Percentiles rank a stretch among this genome's conserved stretches.
Conservation (phyloP, 2,797 vertebrate species). For the Onychomys torridus region DNA sequence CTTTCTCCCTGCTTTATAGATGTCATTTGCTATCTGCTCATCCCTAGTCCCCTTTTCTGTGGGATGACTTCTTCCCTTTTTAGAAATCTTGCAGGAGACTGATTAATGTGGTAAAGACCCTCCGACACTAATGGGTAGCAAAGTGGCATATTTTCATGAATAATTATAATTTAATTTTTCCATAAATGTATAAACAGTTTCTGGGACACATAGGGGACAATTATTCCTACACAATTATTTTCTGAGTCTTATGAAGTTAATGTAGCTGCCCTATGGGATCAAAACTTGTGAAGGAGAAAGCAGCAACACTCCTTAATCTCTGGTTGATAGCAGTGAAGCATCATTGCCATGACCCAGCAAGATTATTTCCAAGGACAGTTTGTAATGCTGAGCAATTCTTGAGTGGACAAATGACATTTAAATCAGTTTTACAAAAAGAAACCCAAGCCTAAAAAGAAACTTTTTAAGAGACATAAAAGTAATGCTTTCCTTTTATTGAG, state of each 20-base stretch:
- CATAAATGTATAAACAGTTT: not conserved
- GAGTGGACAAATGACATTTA: not conserved
- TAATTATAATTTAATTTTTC: slow-evolving; percentile 48
- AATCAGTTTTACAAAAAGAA: not conserved
- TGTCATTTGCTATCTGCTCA: not conserved
- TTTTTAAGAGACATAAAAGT: not conserved
- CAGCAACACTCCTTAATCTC: not conserved
- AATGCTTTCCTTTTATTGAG: slow-evolving; percentile 20
- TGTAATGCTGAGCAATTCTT: not conserved
- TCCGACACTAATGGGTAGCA: not conserved
- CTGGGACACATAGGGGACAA: not conserved
- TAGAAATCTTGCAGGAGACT: slow-evolving; percentile 34
- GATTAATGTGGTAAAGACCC: not conserved
- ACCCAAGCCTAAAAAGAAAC: not conserved
- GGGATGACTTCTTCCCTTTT: slow-evolving; percentile 11
- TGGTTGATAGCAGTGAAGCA: not conserved
- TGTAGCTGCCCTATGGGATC: not conserved
- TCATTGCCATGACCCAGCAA: not conserved
- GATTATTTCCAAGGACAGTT: slow-evolving; percentile 26
- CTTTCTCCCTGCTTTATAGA: not conserved
- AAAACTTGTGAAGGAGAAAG: slow-evolving; percentile 56
- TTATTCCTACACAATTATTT: slow-evolving; percentile 27
- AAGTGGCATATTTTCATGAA: slow-evolving; percentile 24
- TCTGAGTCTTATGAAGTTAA: not conserved
- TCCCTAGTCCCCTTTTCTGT: not conserved